These are phyloP conservation scores for Dusona sp. DNA, from an alignment of 2,888 invertebrate species.

Conservation along the genomic window DNA sequence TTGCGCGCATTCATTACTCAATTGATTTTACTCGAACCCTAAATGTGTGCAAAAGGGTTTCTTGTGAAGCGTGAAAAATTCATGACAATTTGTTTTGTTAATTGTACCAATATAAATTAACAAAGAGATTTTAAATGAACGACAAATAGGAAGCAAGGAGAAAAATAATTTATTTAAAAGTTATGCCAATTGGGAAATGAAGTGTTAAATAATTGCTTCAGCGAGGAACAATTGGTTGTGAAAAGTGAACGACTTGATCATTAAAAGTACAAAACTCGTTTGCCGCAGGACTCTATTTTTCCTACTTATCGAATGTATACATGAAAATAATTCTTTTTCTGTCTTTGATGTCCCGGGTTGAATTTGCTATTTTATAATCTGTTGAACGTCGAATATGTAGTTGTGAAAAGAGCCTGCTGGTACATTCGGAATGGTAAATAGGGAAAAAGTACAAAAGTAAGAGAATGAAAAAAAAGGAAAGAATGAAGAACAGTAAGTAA, in stretches of 20 bases:
- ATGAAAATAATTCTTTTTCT: neutral
- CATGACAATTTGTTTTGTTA: neutral
- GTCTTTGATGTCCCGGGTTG: constrained; percentile 7
- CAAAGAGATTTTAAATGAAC: neutral
- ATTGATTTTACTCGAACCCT: neutral
- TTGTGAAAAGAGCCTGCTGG: neutral
- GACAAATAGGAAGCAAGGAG: no score
- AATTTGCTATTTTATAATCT: neutral
- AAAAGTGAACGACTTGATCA: neutral
- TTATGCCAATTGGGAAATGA: neutral
- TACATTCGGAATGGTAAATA: neutral
- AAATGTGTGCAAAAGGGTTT: no score
- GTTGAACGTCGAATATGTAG: neutral
- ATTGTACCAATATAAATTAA: neutral
- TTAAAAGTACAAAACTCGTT: neutral
- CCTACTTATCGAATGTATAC: neutral
- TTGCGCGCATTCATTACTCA: neutral
- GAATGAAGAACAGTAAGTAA: constrained; percentile 19
- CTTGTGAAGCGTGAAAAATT: no score
- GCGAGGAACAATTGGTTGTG: no score
- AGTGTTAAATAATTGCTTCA: neutral
- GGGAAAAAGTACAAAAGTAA: no score
- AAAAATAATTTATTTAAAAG: no score
- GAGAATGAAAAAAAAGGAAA: neutral
- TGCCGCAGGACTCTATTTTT: neutral